Conservation (phyloP, 2,113 vertebrate genomes). For the Anolis sagrei region DNA sequence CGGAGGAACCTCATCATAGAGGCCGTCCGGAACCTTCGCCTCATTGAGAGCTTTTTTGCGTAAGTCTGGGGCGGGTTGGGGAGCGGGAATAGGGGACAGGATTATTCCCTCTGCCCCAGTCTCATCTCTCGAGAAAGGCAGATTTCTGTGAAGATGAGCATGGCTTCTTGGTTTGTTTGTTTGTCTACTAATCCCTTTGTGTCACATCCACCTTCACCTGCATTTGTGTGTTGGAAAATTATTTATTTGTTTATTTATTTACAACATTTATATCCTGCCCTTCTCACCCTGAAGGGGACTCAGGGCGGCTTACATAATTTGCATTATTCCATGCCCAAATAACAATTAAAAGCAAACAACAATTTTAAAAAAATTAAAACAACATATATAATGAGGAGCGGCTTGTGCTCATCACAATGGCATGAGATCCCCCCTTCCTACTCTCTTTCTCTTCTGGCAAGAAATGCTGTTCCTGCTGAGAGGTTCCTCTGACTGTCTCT, state of each 20-base stretch:
- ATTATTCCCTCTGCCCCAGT: too few species aligned
- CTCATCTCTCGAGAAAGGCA: neutral
- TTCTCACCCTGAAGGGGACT: too few species aligned
- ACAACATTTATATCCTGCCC: too few species aligned
- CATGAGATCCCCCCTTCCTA: neutral
- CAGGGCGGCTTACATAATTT: too few species aligned
- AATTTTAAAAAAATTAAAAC: too few species aligned
- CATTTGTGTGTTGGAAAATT: neutral
- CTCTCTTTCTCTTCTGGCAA: too few species aligned
- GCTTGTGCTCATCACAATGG: neutral
- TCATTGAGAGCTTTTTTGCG: constrained; percentile 92
- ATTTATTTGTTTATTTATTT: too few species aligned
- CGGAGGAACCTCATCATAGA: constrained; percentile 95
- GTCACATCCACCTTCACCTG: neutral
- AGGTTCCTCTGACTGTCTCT: neutral
- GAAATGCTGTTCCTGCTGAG: neutral
- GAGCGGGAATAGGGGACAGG: neutral
- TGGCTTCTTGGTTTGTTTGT: neutral
- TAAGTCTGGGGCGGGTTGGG: constrained; percentile 70
- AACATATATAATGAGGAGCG: too few species aligned
- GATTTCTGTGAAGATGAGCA: neutral
- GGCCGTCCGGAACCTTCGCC: constrained; percentile 83
- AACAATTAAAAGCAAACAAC: too few species aligned
- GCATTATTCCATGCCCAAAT: too few species aligned
- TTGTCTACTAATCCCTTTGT: neutral